Evolutionary conservation across 2,888 invertebrate species (phyloP).

Genomic region (Drosophila paucipuncta): DNA sequence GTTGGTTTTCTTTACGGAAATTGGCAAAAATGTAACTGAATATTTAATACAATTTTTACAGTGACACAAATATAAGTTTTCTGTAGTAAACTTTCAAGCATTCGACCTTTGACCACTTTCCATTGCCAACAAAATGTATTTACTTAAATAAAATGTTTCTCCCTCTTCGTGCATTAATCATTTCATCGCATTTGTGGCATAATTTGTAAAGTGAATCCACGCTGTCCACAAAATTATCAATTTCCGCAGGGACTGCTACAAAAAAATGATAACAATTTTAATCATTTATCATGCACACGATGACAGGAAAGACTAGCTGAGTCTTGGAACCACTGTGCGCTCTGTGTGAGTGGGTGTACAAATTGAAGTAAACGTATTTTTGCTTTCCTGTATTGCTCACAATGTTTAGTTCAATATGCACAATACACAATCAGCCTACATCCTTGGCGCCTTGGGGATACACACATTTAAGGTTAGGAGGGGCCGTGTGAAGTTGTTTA

Average conservation of each 20-base stretch:
- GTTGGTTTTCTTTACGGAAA: constrained; percentile 11
- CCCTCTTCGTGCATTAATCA: constrained; percentile 1
- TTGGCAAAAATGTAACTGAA: constrained; percentile 12
- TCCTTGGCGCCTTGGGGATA: constrained; percentile 13
- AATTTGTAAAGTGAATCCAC: constrained; percentile 29
- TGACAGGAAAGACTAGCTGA: constrained; percentile 9
- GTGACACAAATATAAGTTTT: neutral
- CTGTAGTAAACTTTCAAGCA: neutral
- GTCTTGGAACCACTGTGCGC: constrained; percentile 31
- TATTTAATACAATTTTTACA: neutral
- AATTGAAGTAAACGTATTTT: constrained; percentile 67
- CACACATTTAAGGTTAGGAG: neutral
- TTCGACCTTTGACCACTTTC: neutral
- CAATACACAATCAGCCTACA: constrained; percentile 40
- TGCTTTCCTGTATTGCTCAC: constrained; percentile 52
- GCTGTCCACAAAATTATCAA: constrained; percentile 36
- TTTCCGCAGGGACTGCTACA: neutral
- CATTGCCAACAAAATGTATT: neutral
- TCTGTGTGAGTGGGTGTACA: constrained; percentile 30
- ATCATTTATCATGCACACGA: constrained; percentile 35
- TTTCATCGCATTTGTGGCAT: constrained; percentile 30
- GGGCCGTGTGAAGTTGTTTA: constrained; percentile 17
- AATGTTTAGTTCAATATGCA: constrained; percentile 56
- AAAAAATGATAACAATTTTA: neutral
- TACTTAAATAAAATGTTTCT: neutral